A percentile compares a stretch with the other conserved stretches of the same genome.
These are phyloP conservation scores for Styela clava DNA, from an alignment of 23 tunicate genomes.

Conservation along the genomic window DNA sequence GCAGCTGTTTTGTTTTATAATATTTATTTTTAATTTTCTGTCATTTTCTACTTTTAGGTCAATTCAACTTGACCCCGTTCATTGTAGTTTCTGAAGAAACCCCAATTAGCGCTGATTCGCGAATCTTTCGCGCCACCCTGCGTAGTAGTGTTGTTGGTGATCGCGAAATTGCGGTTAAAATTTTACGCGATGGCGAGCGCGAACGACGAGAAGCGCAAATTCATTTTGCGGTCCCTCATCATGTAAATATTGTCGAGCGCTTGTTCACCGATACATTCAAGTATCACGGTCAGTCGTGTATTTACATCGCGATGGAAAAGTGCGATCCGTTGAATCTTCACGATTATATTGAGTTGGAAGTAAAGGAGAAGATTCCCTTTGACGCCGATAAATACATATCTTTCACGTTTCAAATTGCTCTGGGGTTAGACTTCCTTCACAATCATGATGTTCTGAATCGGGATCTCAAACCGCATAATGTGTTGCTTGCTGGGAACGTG, in stretches of 20 bases:
- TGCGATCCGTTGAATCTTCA: neutral
- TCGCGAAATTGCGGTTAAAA: neutral
- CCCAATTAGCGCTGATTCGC: neutral
- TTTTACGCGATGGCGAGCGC: neutral
- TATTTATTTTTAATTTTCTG: too few relatives aligned
- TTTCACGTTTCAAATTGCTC: neutral
- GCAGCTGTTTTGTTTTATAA: too few relatives aligned
- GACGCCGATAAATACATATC: neutral
- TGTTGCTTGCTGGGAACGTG: neutral
- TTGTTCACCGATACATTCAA: neutral
- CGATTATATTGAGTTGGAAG: neutral
- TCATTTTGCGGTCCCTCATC: neutral
- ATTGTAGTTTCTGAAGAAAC: neutral
- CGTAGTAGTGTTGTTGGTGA: neutral
- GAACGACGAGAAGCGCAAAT: neutral
- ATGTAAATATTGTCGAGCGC: neutral
- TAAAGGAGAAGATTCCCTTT: neutral
- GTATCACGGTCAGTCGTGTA: neutral
- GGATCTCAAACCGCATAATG: neutral
- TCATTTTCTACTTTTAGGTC: too few relatives aligned
- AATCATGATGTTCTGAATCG: neutral
- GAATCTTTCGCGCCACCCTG: neutral
- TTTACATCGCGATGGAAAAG: neutral
- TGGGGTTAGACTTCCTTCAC: neutral
- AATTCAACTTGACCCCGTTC: neutral